Conservation (phyloP, 2,888 invertebrate species). For the Oligia latruncula region DNA sequence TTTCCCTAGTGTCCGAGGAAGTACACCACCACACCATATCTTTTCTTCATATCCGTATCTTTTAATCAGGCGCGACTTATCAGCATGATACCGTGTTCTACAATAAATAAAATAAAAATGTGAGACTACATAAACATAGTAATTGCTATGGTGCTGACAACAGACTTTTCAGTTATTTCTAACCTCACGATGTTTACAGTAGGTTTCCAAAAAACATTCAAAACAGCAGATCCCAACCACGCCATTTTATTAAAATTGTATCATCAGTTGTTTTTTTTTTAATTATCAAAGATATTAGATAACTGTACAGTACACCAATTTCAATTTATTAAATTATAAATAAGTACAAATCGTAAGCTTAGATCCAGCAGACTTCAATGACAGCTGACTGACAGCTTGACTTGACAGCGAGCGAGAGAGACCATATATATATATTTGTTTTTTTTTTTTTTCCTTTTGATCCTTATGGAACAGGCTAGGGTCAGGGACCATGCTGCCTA, state of each 20-base stretch:
- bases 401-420: too few relatives aligned
- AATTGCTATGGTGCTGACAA: not conserved
- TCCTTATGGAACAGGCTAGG: too few relatives aligned
- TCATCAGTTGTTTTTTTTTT: constrained; percentile 1
- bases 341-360: too few relatives aligned
- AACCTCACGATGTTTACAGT: constrained; percentile 83
- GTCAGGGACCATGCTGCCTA: too few relatives aligned
- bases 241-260: constrained; percentile 71
- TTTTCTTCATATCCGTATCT: constrained; percentile 93
- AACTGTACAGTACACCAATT: not conserved
- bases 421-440: too few relatives aligned
- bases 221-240: constrained; percentile 78
- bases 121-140: not conserved
- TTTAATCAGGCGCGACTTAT: constrained; percentile 91
- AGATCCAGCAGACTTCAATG: too few relatives aligned
- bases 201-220: constrained; percentile 83
- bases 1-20: constrained; percentile 92
- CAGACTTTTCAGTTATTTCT: constrained; percentile 52
- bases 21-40: constrained; percentile 91
- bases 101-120: constrained; percentile 49
- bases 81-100: constrained; percentile 91
- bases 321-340: not conserved
- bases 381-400: too few relatives aligned
- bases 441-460: too few relatives aligned
- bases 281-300: not conserved